Conservation (phyloP, 37 sponge, comb jelly and placozoan species). For the Geodia barretti region DNA sequence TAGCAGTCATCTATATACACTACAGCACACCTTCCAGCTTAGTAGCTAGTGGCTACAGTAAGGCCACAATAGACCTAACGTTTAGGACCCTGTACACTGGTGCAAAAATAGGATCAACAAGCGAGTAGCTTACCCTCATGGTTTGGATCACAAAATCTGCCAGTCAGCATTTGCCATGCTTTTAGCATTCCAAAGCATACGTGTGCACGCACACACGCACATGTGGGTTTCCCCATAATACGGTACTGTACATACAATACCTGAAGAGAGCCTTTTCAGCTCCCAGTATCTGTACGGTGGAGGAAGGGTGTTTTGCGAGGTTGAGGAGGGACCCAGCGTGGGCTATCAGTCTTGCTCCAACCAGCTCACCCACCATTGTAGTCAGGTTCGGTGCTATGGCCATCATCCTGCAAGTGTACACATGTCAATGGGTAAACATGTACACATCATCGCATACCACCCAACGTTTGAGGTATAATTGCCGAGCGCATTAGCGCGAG, state of each 20-base stretch:
- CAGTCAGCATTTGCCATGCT: background rate
- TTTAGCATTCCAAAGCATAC: background rate
- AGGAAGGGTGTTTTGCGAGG: constrained; percentile 96
- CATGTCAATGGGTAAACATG: too few species aligned
- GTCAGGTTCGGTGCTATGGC: constrained; percentile 98
- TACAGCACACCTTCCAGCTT: constrained; percentile 17
- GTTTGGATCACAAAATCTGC: constrained; percentile 9
- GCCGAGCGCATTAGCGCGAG: too few species aligned
- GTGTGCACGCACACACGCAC: background rate
- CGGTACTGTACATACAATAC: constrained; percentile 16
- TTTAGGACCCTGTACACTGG: too few species aligned
- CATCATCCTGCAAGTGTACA: constrained; percentile 90
- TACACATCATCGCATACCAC: too few species aligned
- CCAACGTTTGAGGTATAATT: too few species aligned
- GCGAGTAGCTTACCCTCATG: too few species aligned
- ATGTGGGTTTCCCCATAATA: background rate
- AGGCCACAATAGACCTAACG: too few species aligned
- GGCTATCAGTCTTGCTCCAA: constrained; percentile 94
- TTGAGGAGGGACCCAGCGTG: constrained; percentile 96
- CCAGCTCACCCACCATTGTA: constrained; percentile 96
- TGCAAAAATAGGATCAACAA: too few species aligned
- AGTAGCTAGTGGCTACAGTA: too few species aligned
- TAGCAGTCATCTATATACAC: background rate
- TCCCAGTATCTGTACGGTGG: constrained; percentile 97
- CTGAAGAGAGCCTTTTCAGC: constrained; percentile 98